Conservation (phyloP, 2,797 vertebrate species). For the Chelonia mydas region DNA sequence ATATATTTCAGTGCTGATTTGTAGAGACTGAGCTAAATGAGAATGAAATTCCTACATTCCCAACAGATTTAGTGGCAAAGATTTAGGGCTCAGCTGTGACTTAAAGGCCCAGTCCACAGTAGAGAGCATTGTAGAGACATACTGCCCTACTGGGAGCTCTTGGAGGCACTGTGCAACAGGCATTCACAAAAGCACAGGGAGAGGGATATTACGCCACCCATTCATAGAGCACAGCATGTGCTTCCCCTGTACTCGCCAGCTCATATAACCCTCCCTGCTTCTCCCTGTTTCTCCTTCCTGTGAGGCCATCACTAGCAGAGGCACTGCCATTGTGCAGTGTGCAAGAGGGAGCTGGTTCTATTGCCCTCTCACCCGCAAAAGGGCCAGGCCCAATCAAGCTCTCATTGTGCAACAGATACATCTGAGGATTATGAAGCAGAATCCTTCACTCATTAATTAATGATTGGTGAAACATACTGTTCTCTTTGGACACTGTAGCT, state of each 20-base stretch:
- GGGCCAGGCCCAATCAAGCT: neutral
- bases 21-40: neutral
- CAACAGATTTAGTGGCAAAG: neutral
- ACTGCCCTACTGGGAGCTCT: neutral
- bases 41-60: neutral
- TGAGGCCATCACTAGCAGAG: neutral
- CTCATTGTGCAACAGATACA: neutral
- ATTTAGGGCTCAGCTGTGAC: neutral
- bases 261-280: neutral
- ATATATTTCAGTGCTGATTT: neutral
- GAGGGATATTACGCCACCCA: neutral
- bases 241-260: accelerated
- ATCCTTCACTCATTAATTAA: neutral
- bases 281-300: neutral
- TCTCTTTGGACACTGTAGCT: neutral
- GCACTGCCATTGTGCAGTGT: neutral
- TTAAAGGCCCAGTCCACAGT: neutral
- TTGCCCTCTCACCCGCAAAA: neutral
- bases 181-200: neutral
- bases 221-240: neutral
- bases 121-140: conserved; percentile 33
- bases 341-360: neutral
- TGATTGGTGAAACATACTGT: neutral
- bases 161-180: neutral
- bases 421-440: neutral